Evolutionary conservation across 2,113 vertebrate genomes (phyloP).

Genomic region (Oplegnathus fasciatus): DNA sequence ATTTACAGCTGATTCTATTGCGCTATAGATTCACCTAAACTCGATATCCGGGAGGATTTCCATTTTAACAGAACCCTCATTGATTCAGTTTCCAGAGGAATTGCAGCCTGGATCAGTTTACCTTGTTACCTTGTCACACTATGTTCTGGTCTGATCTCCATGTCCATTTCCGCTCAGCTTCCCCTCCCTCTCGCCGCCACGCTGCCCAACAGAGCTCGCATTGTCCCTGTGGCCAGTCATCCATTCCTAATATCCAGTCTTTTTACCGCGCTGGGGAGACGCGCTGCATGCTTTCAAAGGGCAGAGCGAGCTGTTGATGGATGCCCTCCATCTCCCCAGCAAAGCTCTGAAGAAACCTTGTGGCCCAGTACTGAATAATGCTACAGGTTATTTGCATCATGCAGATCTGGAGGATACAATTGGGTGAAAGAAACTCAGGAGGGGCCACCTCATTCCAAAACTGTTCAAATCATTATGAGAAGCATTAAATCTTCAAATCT

Average conservation of each 20-base stretch:
- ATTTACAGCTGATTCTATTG: constrained; percentile 55
- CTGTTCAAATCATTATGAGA: background rate
- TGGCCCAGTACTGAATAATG: constrained; percentile 51
- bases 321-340: constrained; percentile 53
- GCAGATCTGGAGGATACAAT: background rate
- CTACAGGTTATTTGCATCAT: background rate
- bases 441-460: background rate
- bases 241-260: constrained; percentile 71
- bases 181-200: constrained; percentile 55
- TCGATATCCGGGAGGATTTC: constrained; percentile 69
- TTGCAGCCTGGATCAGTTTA: constrained; percentile 77
- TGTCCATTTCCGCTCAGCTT: constrained; percentile 73
- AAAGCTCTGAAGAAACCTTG: constrained; percentile 51
- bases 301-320: constrained; percentile 62
- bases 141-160: constrained; percentile 80
- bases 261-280: constrained; percentile 63
- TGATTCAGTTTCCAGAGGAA: constrained; percentile 79
- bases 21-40: constrained; percentile 53
- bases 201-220: constrained; percentile 72
- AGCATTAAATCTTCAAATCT: constrained; percentile 6
- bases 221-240: constrained; percentile 77
- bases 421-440: background rate
- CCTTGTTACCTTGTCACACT: constrained; percentile 82
- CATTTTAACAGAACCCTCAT: constrained; percentile 78
- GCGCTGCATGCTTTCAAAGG: constrained; percentile 71